Base-by-base conservation (phyloP, 1,140 invertebrate genomes). In the Neodiprion fabricii region DNA sequence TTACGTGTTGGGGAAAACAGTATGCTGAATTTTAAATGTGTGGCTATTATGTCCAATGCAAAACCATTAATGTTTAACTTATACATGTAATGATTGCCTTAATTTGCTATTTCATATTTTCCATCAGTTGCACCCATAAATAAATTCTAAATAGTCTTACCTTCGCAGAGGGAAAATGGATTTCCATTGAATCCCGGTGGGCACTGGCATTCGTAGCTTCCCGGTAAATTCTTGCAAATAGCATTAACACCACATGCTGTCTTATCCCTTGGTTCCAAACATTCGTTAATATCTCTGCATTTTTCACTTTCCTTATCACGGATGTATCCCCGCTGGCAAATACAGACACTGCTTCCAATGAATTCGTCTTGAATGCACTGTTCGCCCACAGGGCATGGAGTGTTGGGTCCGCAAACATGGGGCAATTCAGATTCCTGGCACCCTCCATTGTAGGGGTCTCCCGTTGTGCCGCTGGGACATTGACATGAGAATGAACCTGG, bases 121-220 rank as follows among this genome's bases (percentile, higher is more conserved):
- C 28, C 28, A 40, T 40, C 28, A 40, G 1, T 40, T 40, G 28
- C 5, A 40, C 28, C 28, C 28, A 40, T 40, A 40, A 5, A 40
- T 40, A 40, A 40, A 40, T 40, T 40, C 28, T 40, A 40, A 5
- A 40, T 3, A 40, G 28, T 61, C 73, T 77, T 87, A 91, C 91
- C 89, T 87, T 96, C 93, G 85, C 96, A 97, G 75, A 94, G 89
- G 14, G 92, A 91, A 82, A 95, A 97, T 9, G 96, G 95, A 88
- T 97, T 96, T n/a, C 96, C 96, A 80, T 94, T 94, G 81, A 94
- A 96, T 9, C 95, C 95, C 49, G 92, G 88, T 0, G 96, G 95
- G 83, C 96, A 98, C 80, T 95, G 94, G 81, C 96, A 98, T 86
- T 97, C 96, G 83, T 97, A 98, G 82, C 95, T 96, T n/a, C 96